Percentiles rank a stretch among this genome's conserved stretches.
phyloP scores from a whole-genome alignment of 2,113 vertebrate species.

The Rostratula benghalensis region DNA sequence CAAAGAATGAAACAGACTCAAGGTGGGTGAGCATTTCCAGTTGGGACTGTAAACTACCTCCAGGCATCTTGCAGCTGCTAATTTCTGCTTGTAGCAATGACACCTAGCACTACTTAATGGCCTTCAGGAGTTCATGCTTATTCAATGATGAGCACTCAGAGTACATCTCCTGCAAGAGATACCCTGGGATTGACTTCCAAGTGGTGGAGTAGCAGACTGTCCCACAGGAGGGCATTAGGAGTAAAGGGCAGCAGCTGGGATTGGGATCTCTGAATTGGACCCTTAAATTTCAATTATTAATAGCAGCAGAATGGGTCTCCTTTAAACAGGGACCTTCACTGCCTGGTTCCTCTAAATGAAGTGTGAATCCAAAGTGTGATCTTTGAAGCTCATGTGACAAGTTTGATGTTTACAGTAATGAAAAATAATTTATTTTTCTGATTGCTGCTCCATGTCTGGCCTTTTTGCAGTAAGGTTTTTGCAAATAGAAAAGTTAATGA shows the following conservation, averaged over 20 bases:
- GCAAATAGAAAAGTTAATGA: background rate
- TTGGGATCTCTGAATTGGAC: background rate
- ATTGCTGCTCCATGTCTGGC: background rate
- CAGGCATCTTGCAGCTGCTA: background rate
- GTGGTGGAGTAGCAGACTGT: background rate
- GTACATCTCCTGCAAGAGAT: background rate
- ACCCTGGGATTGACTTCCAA: background rate
- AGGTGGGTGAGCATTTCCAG: background rate
- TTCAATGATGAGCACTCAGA: background rate
- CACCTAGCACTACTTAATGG: background rate
- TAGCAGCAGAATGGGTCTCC: background rate
- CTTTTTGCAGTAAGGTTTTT: background rate
- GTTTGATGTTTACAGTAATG: background rate
- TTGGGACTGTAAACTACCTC: background rate
- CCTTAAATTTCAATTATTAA: background rate
- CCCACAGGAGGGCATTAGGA: background rate
- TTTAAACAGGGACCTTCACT: background rate
- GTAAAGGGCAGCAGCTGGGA: background rate
- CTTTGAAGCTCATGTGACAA: background rate
- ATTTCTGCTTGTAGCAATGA: background rate
- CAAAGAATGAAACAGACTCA: background rate
- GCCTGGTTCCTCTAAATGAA: background rate
- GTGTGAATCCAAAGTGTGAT: background rate
- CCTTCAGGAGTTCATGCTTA: rapidly evolving
- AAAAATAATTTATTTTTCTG: background rate